Evolutionary conservation across 2,888 invertebrate species (phyloP).

Genomic region (Drosophila affinis): DNA sequence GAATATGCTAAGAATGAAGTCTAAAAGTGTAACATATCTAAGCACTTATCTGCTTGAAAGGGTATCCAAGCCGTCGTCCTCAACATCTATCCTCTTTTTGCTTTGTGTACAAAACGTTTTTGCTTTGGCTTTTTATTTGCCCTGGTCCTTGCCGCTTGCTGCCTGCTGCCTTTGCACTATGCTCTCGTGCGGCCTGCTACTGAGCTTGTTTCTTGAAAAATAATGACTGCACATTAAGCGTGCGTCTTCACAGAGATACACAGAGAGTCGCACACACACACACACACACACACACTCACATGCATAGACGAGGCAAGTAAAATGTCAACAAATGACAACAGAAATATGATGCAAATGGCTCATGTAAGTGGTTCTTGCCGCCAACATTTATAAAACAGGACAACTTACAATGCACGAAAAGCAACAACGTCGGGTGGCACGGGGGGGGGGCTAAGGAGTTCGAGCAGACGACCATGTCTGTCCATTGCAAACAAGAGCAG

Average conservation of each 20-base stretch:
- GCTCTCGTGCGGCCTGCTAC: constrained; percentile 48
- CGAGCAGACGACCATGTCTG: constrained; percentile 13
- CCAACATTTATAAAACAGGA: constrained; percentile 65
- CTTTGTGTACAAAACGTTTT: constrained; percentile 42
- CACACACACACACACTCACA: constrained; percentile 29
- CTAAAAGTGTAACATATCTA: too few relatives aligned
- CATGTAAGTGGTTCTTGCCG: constrained; percentile 80
- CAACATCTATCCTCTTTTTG: neutral
- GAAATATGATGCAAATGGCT: constrained; percentile 82
- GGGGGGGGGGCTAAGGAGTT: constrained; percentile 23
- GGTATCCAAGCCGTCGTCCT: neutral
- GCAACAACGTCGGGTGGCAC: constrained; percentile 16
- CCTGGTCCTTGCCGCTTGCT: constrained; percentile 2
- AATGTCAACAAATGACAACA: constrained; percentile 81
- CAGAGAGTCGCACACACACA: constrained; percentile 11
- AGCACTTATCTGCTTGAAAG: neutral
- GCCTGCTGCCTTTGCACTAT: constrained; percentile 48
- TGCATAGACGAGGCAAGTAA: constrained; percentile 63
- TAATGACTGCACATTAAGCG: constrained; percentile 79
- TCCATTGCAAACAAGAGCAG: constrained; percentile 26
- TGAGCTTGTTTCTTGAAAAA: constrained; percentile 74
- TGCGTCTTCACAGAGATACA: constrained; percentile 53
- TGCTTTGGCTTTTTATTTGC: constrained; percentile 46
- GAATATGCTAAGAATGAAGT: too few relatives aligned
- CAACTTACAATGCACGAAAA: constrained; percentile 63